Evolutionary conservation across 2,888 invertebrate species (phyloP), one percentile per base, ranked within the genome.

Genomic region (Drosophila borealis): DNA sequence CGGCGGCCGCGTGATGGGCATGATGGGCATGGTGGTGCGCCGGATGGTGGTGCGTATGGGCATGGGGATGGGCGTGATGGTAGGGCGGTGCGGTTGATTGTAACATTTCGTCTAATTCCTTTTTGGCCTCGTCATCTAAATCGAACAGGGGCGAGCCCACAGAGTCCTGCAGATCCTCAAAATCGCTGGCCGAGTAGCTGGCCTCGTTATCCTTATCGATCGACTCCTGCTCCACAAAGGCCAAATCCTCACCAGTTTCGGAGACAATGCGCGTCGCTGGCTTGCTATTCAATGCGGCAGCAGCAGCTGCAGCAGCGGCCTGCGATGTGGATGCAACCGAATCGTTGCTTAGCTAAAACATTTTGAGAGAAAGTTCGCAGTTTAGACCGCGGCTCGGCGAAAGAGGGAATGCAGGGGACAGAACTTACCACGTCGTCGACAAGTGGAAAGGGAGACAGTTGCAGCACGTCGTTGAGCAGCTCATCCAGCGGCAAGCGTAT

Each of bases 31-130:
- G 88, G 37, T 84, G 71, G 46, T 81, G 87, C 19, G 85, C 70
- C 13, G 78, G 55, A 29, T 88, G 89, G 8, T 84, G 89, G 37
- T 84, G 87, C 25, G 79, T 55, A 48, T 72, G 71, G n/a, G 74
- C 62, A 34, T 80, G 87, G 39, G 78, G 81, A 55, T 90, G 90
- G 44, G 48, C 67, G 42, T 84, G 91, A 62, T 91, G 91, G 65
- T 91, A 91, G 65, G 91, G 90, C 64, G 91, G 88, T 61, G 91
- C 83, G 59, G 92, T 88, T 61, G 92, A 91, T 90, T 92, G 92
- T 78, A 92, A 90, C 92, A 92, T 92, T 89, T 91, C 91, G 85
- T 89, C 90, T 84, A 91, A 80, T 90, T 92, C 90, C 79, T 91
- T 91, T 72, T 88, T 91, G 83, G 92, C 91, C 77, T 91, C 91